These are phyloP conservation scores for Pterobdella sp. DNA, from an alignment of 2,888 invertebrate species.

Conservation along the genomic window DNA sequence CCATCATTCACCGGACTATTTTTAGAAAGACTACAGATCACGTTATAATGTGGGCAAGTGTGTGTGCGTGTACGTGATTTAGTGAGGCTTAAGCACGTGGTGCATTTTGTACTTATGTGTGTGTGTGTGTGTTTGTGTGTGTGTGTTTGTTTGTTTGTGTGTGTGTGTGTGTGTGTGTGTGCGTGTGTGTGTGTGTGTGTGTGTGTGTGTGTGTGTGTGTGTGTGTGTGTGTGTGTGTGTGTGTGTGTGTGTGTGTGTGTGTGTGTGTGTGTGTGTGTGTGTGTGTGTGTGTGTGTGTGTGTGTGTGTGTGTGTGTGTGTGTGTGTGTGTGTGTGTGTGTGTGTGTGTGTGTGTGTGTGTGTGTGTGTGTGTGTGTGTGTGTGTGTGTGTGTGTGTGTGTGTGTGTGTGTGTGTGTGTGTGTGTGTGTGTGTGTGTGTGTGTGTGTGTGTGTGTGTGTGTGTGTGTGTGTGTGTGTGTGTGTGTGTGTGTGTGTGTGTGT, in stretches of 20 bases:
- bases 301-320: conserved; percentile 1
- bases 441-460: conserved; percentile 1
- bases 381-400: conserved; percentile 1
- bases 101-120: not conserved
- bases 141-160: not conserved
- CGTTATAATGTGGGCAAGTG: no score
- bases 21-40: no score
- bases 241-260: conserved; percentile 1
- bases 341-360: conserved; percentile 1
- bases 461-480: not conserved
- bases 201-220: conserved; percentile 1
- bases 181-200: not conserved
- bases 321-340: conserved; percentile 1
- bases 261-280: conserved; percentile 1
- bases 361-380: conserved; percentile 1
- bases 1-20: no score
- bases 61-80: no score
- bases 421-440: conserved; percentile 1
- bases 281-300: conserved; percentile 1
- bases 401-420: conserved; percentile 1
- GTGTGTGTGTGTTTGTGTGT: not conserved
- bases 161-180: conserved; percentile 1
- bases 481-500: conserved; percentile 1
- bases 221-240: conserved; percentile 1
- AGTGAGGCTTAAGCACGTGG: no score